phyloP scores from a whole-genome alignment of 2,113 vertebrate species.

The Scophthalmus maximus region DNA sequence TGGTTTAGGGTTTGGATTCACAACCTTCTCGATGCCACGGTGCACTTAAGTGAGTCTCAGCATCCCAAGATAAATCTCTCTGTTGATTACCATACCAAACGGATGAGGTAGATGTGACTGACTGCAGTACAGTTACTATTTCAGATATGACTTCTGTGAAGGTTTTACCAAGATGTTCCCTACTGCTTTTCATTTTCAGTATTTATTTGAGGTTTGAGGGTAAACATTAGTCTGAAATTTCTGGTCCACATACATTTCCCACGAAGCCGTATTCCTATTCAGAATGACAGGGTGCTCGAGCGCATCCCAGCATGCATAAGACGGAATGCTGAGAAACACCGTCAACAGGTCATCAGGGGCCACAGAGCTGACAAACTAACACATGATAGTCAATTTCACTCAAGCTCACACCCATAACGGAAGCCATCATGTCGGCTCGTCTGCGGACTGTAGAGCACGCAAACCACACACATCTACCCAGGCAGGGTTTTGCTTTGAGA shows the following conservation, averaged over 20 bases:
- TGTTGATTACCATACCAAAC: slow-evolving; percentile 8
- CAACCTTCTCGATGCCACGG: slow-evolving; percentile 5
- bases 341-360: slow-evolving; percentile 24
- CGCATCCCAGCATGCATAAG: slow-evolving; percentile 15
- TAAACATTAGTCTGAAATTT: background rate
- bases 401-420: background rate
- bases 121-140: background rate
- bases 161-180: background rate
- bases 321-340: slow-evolving; percentile 1
- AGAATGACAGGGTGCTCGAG: slow-evolving; percentile 4
- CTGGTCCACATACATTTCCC: background rate
- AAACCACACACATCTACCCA: background rate
- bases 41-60: background rate
- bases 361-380: slow-evolving; percentile 22
- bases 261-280: background rate
- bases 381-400: slow-evolving; percentile 20
- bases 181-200: background rate
- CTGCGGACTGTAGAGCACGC: background rate
- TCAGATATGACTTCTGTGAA: too few relatives aligned
- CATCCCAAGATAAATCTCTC: slow-evolving; percentile 10
- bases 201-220: background rate
- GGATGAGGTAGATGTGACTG: background rate
- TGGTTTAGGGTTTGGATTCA: slow-evolving; percentile 28
- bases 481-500: background rate
- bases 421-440: too few relatives aligned